Evolutionary conservation across 2,113 vertebrate species (phyloP), one percentile per base, ranked within the genome.

Genomic region (Peucedramus taeniatus): DNA sequence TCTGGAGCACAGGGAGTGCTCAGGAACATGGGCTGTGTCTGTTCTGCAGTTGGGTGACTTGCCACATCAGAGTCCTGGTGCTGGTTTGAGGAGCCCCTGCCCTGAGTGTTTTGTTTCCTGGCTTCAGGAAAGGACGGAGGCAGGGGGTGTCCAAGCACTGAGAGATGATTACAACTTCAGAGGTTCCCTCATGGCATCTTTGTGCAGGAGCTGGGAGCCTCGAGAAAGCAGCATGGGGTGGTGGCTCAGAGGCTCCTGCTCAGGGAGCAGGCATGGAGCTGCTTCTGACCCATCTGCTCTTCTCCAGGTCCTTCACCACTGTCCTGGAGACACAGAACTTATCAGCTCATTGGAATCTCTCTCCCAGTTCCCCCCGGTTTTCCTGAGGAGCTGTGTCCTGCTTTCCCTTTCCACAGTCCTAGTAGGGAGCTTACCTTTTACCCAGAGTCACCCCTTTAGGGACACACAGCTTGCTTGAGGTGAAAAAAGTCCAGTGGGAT

Each of bases 191-290:
- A 1, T 35, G 0, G 0, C 3, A 1, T 50, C 10, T 11, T 40
- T 18, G 50, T 68, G 28, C 30, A 59, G 21, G 24, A 28, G 5
- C 16, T 4, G 28, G 56, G 23, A 63, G 51, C 23, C 30, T 53
- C 0, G 3, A 31, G 60, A 15, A 24, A 50, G 18, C 28, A 63
- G 19, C 11, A 3, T 0, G 2, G 1, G 7, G 2, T 21, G 40
- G 37, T 16, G 12, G 33, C 42, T 80, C 49, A 30, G 65, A 40
- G 35, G 56, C n/a, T 47, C 8, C n/a, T 65, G 35, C 21, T 8
- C 2, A 3, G 27, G 30, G 16, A 50, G 42, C 10, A 71, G 47
- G 10, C 10, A 2, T 12, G 7, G 28, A 50, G 27, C 7, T 20
- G 35, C 16, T 23, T 2, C 39, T 0, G 0, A 4, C 39, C 15